A percentile compares a stretch with the other conserved stretches of the same genome.
These are phyloP conservation scores for Neomicropteryx cornuta DNA, from an alignment of 1,140 invertebrate genomes.

Conservation along the genomic window DNA sequence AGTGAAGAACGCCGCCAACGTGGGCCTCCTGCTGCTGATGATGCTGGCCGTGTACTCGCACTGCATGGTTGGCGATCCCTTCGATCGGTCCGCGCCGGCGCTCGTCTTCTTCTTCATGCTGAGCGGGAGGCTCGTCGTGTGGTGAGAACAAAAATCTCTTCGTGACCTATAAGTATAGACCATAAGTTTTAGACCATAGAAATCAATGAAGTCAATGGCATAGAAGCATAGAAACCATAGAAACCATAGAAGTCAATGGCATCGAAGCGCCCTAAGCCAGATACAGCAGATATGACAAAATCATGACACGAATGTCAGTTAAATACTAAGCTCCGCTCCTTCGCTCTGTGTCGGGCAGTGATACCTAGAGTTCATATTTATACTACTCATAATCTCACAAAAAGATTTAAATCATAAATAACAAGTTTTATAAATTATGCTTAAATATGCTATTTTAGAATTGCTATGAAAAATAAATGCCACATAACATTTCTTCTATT, in stretches of 20 bases:
- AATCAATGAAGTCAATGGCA: neutral
- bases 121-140: constrained; percentile 77
- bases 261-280: neutral
- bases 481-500: no score
- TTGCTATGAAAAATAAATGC: no score
- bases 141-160: constrained; percentile 38
- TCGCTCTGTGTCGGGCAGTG: neutral
- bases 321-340: no score
- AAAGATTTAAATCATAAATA: no score
- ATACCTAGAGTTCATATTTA: no score
- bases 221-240: neutral
- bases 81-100: constrained; percentile 85
- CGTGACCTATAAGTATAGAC: neutral
- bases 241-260: neutral
- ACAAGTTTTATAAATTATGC: no score
- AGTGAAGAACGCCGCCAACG: constrained; percentile 80
- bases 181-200: neutral
- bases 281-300: no score
- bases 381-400: constrained; percentile 1
- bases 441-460: no score
- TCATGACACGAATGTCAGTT: no score
- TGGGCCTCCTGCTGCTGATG: constrained; percentile 71
- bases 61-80: constrained; percentile 83
- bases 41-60: constrained; percentile 86
- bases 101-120: constrained; percentile 94